Evolutionary conservation across 1,140 invertebrate genomes (phyloP).

Genomic region (Heliconius eleuchia): DNA sequence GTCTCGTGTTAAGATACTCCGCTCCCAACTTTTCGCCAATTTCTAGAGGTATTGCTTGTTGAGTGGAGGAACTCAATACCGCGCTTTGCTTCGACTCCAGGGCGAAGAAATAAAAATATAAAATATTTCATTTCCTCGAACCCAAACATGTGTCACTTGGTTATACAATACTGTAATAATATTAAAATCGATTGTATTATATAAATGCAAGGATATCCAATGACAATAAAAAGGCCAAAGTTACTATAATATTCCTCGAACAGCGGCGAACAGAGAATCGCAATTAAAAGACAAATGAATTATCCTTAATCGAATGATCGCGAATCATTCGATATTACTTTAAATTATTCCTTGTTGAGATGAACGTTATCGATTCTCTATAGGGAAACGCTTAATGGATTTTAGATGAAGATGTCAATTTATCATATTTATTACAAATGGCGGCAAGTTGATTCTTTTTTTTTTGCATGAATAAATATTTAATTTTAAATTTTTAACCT

Average conservation of each 20-base stretch:
- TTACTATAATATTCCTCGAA: conserved; percentile 20
- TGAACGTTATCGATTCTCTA: conserved; percentile 31
- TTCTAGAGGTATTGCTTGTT: no score
- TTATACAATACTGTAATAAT: not conserved
- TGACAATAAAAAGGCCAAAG: conserved; percentile 12
- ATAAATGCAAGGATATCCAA: conserved; percentile 15
- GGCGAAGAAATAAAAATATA: no score
- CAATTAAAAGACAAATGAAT: conserved; percentile 43
- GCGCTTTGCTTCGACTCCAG: no score
- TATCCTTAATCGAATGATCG: conserved; percentile 41
- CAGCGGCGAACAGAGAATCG: conserved; percentile 30
- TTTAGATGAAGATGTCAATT: conserved; percentile 23
- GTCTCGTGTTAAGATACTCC: no score
- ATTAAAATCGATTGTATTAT: not conserved
- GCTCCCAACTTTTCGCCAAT: no score
- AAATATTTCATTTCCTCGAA: no score
- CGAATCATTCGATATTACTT: conserved; percentile 36
- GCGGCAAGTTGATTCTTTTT: not conserved
- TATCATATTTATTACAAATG: conserved; percentile 17
- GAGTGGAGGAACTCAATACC: no score
- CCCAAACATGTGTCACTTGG: no score
- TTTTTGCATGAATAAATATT: not conserved
- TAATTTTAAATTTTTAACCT: no score
- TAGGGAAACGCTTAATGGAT: conserved; percentile 25
- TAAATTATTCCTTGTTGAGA: conserved; percentile 34